Evolutionary conservation across 2,888 invertebrate species (phyloP), one percentile per base, ranked within the genome.

Genomic region (Harpalus rufipes): DNA sequence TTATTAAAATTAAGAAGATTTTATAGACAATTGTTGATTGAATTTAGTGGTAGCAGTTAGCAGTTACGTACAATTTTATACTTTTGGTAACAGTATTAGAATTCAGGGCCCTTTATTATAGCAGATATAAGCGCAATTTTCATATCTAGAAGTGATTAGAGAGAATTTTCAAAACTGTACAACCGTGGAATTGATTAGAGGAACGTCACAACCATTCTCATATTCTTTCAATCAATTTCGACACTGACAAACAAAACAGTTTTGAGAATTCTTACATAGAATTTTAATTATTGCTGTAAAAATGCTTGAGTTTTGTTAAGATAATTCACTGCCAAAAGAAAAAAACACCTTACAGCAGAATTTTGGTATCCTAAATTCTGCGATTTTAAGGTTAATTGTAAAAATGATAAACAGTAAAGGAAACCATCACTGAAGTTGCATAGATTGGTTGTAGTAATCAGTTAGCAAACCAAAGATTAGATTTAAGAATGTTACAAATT

Each of bases 11-110:
- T 59, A 18, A 80, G 56, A 80, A 58, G 44, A 59, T 80, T 80
- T 80, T 80, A 80, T 80, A 80, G 80, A 61, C 59, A 39, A 80
- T 61, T 80, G 80, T 80, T 80, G 80, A 25, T 51, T 51, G 14
- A 16, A 25, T 41, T 61, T 80, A 61, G 80, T 80, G 39, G 44
- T 51, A 80, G 80, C 80, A 80, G 56, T 61, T 80, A 61, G 61
- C 61, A 21, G 18, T 80, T 80, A 80, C 61, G 80, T 79, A 80
- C 80, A 80, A 80, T 80, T 80, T 80, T 80, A 80, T 80, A 80
- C 80, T 80, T 80, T 80, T 80, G 61, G 80, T 80, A 80, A 41
- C 80, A 80, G 80, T 80, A 80, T 80, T 80, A 80, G 61, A 80
- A n/a, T 61, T 80, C 80, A 80, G 80, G 80, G 63, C 61, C 41